Conservation (phyloP, 2,888 invertebrate genomes). For the Lochmaea capreae region DNA sequence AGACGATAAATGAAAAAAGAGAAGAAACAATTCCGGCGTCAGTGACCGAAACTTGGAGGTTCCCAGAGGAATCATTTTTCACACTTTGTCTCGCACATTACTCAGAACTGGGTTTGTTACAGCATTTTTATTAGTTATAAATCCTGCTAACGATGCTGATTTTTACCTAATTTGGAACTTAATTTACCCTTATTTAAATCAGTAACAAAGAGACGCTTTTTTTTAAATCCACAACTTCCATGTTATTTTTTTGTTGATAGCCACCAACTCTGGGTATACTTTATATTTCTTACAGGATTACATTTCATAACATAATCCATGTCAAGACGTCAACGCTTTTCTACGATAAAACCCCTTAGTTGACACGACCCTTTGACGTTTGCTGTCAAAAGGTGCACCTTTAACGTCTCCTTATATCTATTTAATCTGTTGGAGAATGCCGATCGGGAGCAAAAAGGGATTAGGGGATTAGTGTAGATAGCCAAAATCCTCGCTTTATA, state of each 20-base stretch:
- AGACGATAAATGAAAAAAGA: conserved; percentile 16
- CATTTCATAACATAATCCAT: conserved; percentile 19
- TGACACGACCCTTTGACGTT: conserved; percentile 21
- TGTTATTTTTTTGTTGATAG: no score
- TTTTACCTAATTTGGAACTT: background rate
- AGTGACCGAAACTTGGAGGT: conserved; percentile 25
- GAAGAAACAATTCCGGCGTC: conserved; percentile 19
- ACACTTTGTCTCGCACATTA: conserved; percentile 14
- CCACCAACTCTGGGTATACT: background rate
- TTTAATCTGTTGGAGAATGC: conserved; percentile 23
- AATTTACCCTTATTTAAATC: background rate
- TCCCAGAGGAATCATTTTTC: conserved; percentile 25
- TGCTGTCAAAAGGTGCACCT: conserved; percentile 28
- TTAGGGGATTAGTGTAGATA: conserved; percentile 23
- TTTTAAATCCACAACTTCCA: no score
- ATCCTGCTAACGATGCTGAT: background rate
- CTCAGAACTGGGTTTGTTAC: background rate
- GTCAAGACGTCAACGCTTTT: conserved; percentile 24
- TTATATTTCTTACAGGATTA: conserved; percentile 23
- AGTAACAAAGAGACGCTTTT: no score
- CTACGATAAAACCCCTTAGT: conserved; percentile 9
- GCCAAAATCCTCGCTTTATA: conserved; percentile 18
- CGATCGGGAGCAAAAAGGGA: conserved; percentile 29
- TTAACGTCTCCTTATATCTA: conserved; percentile 9
- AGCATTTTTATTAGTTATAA: background rate